Conservation (phyloP, 2,888 invertebrate species). For the Drosophila meridionalis region DNA sequence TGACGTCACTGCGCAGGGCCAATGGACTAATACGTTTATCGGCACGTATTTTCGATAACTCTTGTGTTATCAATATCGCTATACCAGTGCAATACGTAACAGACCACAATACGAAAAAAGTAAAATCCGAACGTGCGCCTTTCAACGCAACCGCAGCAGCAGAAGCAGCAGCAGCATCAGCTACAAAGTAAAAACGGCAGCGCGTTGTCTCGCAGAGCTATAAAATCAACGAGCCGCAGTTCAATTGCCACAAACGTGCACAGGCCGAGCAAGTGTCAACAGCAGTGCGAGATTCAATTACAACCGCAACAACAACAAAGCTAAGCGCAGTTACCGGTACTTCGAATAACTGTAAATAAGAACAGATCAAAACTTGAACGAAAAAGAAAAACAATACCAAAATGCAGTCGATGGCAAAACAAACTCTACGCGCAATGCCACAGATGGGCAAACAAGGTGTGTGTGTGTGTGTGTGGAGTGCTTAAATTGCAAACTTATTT, state of each 20-base stretch:
- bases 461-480: constrained; percentile 44
- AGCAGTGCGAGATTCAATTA: constrained; percentile 28
- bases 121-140: constrained; percentile 46
- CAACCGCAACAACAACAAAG: constrained; percentile 19
- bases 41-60: constrained; percentile 31
- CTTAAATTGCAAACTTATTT: constrained; percentile 1
- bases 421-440: constrained; percentile 68
- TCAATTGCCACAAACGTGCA: constrained; percentile 47
- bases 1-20: constrained; percentile 7
- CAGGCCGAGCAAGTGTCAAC: constrained; percentile 46
- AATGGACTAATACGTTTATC: not conserved
- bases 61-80: constrained; percentile 13
- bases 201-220: constrained; percentile 24
- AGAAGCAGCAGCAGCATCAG: constrained; percentile 10
- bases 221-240: constrained; percentile 36
- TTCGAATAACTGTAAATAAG: constrained; percentile 15
- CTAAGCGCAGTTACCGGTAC: constrained; percentile 37
- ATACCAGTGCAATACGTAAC: constrained; percentile 46
- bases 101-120: constrained; percentile 12
- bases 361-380: constrained; percentile 22
- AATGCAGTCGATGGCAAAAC: constrained; percentile 75
- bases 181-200: constrained; percentile 27
- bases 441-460: constrained; percentile 78
- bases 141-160: constrained; percentile 44
- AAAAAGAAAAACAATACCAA: constrained; percentile 15